These are phyloP conservation scores for Epirrhoe alternata DNA, from an alignment of 2,888 invertebrate genomes.

Conservation along the genomic window DNA sequence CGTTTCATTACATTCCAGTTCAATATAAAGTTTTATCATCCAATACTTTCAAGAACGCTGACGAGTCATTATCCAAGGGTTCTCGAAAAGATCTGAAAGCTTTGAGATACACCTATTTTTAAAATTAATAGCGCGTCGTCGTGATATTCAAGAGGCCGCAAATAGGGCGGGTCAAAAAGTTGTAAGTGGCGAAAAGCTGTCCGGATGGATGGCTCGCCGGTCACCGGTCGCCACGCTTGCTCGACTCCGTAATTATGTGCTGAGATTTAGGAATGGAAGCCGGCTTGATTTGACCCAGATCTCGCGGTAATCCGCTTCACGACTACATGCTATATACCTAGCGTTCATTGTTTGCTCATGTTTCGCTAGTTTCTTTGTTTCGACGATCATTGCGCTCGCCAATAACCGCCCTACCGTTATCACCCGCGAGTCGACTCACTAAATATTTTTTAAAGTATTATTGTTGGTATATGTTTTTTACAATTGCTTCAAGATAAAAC, in stretches of 20 bases:
- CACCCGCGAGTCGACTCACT: conserved; percentile 10
- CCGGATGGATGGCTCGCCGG: conserved; percentile 43
- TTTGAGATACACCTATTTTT: conserved; percentile 30
- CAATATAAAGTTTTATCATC: conserved; percentile 9
- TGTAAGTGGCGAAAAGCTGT: conserved; percentile 57
- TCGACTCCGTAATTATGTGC: conserved; percentile 64
- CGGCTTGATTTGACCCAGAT: conserved; percentile 67
- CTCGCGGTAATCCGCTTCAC: conserved; percentile 60
- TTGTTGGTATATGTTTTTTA: neutral
- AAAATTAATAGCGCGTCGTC: conserved; percentile 42
- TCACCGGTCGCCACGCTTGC: conserved; percentile 53
- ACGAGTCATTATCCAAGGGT: conserved; percentile 27
- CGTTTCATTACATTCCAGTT: conserved; percentile 10
- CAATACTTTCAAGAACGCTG: conserved; percentile 20
- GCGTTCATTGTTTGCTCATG: conserved; percentile 54
- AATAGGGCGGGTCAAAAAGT: conserved; percentile 50
- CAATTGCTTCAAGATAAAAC: neutral
- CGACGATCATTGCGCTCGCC: conserved; percentile 33
- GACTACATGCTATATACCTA: conserved; percentile 40
- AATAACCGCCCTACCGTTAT: conserved; percentile 26
- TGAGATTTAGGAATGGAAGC: conserved; percentile 67
- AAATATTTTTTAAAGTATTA: neutral
- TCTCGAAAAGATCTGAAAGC: conserved; percentile 33
- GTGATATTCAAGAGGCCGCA: conserved; percentile 45
- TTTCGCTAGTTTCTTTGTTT: conserved; percentile 45